Percentiles rank a stretch among this genome's conserved stretches.
Evolutionary conservation across 2,888 invertebrate species (phyloP).

Genomic region (Melipona beecheii): DNA sequence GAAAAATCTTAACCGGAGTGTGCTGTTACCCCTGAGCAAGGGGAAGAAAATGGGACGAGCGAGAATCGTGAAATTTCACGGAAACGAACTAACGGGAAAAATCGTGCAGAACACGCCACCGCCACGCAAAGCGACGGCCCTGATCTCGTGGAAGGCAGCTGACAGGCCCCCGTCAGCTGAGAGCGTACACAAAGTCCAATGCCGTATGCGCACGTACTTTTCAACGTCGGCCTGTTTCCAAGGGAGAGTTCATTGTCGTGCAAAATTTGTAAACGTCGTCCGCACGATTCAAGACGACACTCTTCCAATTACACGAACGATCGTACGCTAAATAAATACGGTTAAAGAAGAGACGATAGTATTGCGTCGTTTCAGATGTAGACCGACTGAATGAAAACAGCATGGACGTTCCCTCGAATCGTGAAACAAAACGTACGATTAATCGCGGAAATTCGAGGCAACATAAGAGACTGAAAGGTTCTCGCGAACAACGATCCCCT

Average conservation of each 20-base stretch:
- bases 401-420: slow-evolving; percentile 33
- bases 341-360: slow-evolving; percentile 24
- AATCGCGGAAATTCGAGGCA: neutral
- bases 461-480: neutral
- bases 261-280: neutral
- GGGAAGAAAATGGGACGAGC: neutral
- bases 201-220: slow-evolving; percentile 56
- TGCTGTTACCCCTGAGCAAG: neutral
- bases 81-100: slow-evolving; percentile 37
- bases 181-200: slow-evolving; percentile 79
- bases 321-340: neutral
- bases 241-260: slow-evolving; percentile 23
- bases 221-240: slow-evolving; percentile 37
- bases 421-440: slow-evolving; percentile 23
- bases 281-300: neutral
- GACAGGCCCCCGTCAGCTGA: slow-evolving; percentile 81
- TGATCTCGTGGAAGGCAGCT: slow-evolving; percentile 77
- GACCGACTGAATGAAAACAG: slow-evolving; percentile 31
- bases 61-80: slow-evolving; percentile 9
- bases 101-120: slow-evolving; percentile 43
- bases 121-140: slow-evolving; percentile 69
- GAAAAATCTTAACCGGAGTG: slow-evolving; percentile 15
- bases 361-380: slow-evolving; percentile 67
- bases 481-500: neutral
- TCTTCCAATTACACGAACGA: neutral